Evolutionary conservation across 1,140 invertebrate species (phyloP), one percentile per base, ranked within the genome.

Genomic region (Heliconius hermathena): DNA sequence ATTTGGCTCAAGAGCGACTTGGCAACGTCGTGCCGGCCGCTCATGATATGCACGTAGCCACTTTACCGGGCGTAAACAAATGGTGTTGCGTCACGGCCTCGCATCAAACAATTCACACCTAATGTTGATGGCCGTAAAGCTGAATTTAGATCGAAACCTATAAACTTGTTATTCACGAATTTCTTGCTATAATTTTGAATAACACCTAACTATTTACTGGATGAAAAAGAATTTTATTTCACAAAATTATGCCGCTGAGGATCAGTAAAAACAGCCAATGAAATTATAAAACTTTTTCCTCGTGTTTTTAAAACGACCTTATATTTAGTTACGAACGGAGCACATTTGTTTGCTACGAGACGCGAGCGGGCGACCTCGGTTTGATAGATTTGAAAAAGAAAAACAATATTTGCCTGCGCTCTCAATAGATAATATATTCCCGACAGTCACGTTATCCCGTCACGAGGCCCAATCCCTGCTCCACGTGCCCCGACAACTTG

Each of bases 1-100:
- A 89, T 88, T 91, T 90, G 90, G 87, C 87, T 81, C 88, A 90
- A 88, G 84, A 86, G 83, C 88, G 87, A 89, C 83, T 89, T 92
- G 89, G 91, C 90, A 90, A 91, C 90, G 86, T 84, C 82, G 86
- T 83, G 83, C 46, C 71, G 82, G 77, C 76, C 81, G 83, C 82
- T 86, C 86, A 82, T 87, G 78, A 86, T 87, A 85, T 90, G 85
- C 86, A 91, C 89, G 87, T 88, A 89, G 80, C 87, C 86, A 88
- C 85, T 87, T 84, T 81, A 84, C 85, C 84, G 85, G 85, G 87
- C 86, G 91, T 91, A 93, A 94, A 94, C 91, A 94, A 88, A 90
- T 86, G 85, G 79, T 78, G 84, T 91, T 93, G 90, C 91, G 90
- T 93, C 92, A 94, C 82, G 79, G 11, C 71, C 29, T 46, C 71